A percentile compares a stretch with the other conserved stretches of the same genome.
Evolutionary conservation across 2,113 vertebrate genomes (phyloP).

Genomic region (Sinocyclocheilus grahami): DNA sequence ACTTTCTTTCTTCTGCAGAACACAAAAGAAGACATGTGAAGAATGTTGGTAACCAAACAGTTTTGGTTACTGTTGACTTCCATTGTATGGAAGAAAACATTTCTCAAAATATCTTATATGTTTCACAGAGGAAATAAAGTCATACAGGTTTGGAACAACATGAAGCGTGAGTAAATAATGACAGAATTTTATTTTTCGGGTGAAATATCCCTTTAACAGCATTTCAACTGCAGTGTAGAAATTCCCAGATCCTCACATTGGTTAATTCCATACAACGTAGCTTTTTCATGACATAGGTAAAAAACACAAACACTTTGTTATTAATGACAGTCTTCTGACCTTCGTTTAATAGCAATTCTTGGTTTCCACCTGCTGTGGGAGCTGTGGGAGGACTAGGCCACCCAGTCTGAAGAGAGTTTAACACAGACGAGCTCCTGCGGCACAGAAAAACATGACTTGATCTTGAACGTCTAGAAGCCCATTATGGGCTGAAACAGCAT

Average conservation of each 20-base stretch:
- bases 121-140: background rate
- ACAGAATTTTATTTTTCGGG: background rate
- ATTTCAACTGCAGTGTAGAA: background rate
- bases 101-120: background rate
- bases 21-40: no score
- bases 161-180: background rate
- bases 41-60: no score
- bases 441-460: slow-evolving; percentile 53
- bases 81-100: background rate
- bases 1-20: no score
- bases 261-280: background rate
- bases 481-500: slow-evolving; percentile 6
- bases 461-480: slow-evolving; percentile 13
- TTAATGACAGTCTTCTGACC: slow-evolving; percentile 49
- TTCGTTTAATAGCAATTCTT: slow-evolving; percentile 30
- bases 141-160: background rate
- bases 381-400: slow-evolving; percentile 15
- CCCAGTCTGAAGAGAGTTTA: slow-evolving; percentile 45
- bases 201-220: background rate
- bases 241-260: background rate
- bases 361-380: slow-evolving; percentile 50
- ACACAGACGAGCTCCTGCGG: slow-evolving; percentile 33
- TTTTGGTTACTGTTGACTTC: background rate
- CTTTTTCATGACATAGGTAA: slow-evolving; percentile 13
- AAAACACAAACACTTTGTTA: slow-evolving; percentile 47